These are phyloP conservation scores for Muscina levida DNA, from an alignment of 2,888 invertebrate genomes.

Conservation along the genomic window DNA sequence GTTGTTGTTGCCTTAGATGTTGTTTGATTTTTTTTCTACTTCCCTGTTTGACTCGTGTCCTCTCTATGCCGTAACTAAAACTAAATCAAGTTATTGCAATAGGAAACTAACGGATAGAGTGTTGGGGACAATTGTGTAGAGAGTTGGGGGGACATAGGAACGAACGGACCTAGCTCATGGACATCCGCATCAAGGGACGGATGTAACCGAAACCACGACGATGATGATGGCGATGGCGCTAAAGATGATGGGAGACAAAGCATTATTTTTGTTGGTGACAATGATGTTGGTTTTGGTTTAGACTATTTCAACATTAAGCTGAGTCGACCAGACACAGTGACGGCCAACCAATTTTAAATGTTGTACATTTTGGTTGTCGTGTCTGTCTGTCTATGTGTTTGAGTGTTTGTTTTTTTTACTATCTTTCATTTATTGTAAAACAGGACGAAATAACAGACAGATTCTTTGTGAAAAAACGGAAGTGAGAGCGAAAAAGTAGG, in stretches of 20 bases:
- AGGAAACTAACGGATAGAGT: not conserved
- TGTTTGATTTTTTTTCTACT: slow-evolving; percentile 43
- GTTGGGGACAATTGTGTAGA: not conserved
- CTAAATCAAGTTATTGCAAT: slow-evolving; percentile 50
- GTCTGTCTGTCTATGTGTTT: no score
- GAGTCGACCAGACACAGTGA: slow-evolving; percentile 45
- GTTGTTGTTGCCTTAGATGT: slow-evolving; percentile 11
- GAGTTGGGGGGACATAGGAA: slow-evolving; percentile 38
- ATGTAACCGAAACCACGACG: slow-evolving; percentile 21
- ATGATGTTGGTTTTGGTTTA: slow-evolving; percentile 18
- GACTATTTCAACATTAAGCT: not conserved
- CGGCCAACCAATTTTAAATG: slow-evolving; percentile 34
- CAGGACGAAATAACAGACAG: slow-evolving; percentile 21
- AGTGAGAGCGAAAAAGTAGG: slow-evolving; percentile 30
- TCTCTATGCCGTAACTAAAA: slow-evolving; percentile 19
- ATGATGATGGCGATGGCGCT: slow-evolving; percentile 10
- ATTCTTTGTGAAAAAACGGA: slow-evolving; percentile 9
- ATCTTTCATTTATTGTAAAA: slow-evolving; percentile 20
- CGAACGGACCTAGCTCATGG: slow-evolving; percentile 1
- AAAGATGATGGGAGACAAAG: no score
- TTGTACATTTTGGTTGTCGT: no score
- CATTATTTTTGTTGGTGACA: slow-evolving; percentile 14
- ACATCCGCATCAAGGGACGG: slow-evolving; percentile 19
- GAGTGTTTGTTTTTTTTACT: not conserved
- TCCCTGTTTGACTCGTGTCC: no score